These are phyloP conservation scores for Eulemur mongoz DNA, from an alignment of 2,797 vertebrate species.

Conservation along the genomic window DNA sequence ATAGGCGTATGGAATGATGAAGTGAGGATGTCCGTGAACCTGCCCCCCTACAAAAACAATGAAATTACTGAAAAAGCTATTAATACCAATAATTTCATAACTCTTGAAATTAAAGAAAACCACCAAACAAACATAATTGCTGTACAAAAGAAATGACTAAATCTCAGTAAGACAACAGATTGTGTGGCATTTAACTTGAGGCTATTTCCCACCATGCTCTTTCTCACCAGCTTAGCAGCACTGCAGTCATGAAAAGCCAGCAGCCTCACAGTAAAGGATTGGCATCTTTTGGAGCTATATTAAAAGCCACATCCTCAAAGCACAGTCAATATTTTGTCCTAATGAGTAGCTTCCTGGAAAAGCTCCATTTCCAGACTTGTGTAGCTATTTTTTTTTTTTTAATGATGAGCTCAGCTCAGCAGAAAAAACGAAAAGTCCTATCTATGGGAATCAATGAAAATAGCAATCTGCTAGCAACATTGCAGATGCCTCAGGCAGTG, in stretches of 20 bases:
- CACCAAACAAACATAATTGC: not conserved
- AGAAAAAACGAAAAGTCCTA: not conserved
- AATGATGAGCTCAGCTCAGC: not conserved
- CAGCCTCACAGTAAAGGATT: not conserved
- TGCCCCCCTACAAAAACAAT: not conserved
- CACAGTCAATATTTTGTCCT: not conserved
- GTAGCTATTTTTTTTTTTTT: not conserved
- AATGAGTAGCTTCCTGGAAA: not conserved
- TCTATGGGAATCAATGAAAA: not conserved
- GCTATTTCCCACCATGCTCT: not conserved
- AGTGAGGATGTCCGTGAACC: not conserved
- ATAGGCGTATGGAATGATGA: not conserved
- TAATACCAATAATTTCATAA: not conserved
- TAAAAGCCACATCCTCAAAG: not conserved
- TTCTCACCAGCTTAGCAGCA: not conserved
- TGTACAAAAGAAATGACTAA: not conserved
- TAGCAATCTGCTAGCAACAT: not conserved
- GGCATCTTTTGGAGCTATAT: not conserved
- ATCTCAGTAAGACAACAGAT: not conserved
- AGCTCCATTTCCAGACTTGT: not conserved
- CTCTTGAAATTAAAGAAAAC: not conserved
- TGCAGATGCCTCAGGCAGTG: not conserved
- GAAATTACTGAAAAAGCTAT: not conserved
- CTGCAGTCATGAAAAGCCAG: not conserved
- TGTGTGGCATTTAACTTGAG: not conserved